phyloP scores from a whole-genome alignment of 1,140 invertebrate species.

The Drosophila micromelanica region DNA sequence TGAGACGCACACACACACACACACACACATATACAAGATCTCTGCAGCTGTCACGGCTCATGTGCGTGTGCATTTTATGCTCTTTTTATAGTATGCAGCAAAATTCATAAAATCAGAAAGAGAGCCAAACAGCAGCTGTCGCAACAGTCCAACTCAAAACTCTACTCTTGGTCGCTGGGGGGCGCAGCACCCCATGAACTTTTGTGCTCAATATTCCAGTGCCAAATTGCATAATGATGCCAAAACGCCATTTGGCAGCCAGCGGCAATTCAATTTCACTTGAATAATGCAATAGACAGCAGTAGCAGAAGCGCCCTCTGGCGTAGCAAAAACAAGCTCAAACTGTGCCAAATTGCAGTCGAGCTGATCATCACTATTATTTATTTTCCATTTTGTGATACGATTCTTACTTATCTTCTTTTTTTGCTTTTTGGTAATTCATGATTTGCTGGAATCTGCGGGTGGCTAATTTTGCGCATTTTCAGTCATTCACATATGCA shows the following conservation, averaged over 20 bases:
- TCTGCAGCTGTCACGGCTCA: slow-evolving; percentile 39
- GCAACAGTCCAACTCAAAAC: slow-evolving; percentile 40
- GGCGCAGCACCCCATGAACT: slow-evolving; percentile 53
- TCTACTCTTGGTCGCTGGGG: slow-evolving; percentile 18
- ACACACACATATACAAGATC: slow-evolving; percentile 25
- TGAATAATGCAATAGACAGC: slow-evolving; percentile 29
- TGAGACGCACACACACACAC: slow-evolving; percentile 58
- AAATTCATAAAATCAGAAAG: slow-evolving; percentile 57
- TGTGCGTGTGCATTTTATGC: slow-evolving; percentile 41
- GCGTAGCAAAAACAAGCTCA: slow-evolving; percentile 27
- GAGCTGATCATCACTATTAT: slow-evolving; percentile 45
- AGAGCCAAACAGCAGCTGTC: slow-evolving; percentile 41
- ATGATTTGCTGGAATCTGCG: slow-evolving; percentile 51
- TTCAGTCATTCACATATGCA: slow-evolving; percentile 38
- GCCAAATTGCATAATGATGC: slow-evolving; percentile 63
- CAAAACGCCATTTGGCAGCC: slow-evolving; percentile 39
- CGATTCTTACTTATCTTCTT: slow-evolving; percentile 38
- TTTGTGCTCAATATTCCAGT: slow-evolving; percentile 66
- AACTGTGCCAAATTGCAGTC: slow-evolving; percentile 67
- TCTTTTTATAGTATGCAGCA: slow-evolving; percentile 56
- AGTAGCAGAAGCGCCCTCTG: slow-evolving; percentile 23
- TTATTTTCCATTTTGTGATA: slow-evolving; percentile 34
- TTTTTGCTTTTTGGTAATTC: background rate
- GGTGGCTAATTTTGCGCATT: slow-evolving; percentile 70
- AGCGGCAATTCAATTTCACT: slow-evolving; percentile 31